Evolutionary conservation across 2,797 vertebrate genomes (phyloP).

Genomic region (Crax fasciolata): DNA sequence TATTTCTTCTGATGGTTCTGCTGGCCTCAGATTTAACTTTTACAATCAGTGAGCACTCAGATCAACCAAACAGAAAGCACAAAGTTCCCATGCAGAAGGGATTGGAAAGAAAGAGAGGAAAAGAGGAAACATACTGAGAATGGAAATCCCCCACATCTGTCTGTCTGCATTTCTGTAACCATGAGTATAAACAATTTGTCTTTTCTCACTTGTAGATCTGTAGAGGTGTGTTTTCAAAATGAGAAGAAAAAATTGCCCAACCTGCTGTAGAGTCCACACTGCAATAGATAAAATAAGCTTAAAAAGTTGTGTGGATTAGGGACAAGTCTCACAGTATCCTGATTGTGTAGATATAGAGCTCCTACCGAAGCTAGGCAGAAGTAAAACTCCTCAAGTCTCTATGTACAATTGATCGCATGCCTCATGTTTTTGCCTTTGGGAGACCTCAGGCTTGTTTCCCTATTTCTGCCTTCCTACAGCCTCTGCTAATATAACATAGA

Average conservation of each 20-base stretch:
- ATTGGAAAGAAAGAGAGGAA: background rate
- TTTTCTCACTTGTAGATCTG: background rate
- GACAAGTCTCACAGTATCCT: fast-evolving
- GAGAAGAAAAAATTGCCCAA: background rate
- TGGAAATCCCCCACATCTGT: background rate
- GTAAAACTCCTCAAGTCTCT: background rate
- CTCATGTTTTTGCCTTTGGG: background rate
- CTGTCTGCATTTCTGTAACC: background rate
- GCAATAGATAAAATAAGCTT: background rate
- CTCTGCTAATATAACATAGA: conserved; percentile 12
- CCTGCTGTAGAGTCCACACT: background rate
- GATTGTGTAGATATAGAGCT: background rate
- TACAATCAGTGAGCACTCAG: background rate
- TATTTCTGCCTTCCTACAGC: conserved; percentile 15
- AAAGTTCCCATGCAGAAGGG: background rate
- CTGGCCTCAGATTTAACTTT: background rate
- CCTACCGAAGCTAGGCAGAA: background rate
- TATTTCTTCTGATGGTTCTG: background rate
- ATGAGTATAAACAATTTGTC: fast-evolving
- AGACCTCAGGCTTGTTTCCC: background rate
- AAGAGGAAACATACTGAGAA: background rate
- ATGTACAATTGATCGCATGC: background rate
- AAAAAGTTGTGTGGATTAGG: background rate
- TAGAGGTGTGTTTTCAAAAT: background rate
- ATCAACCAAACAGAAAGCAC: background rate